A percentile compares a stretch with the other conserved stretches of the same genome.
phyloP scores from a whole-genome alignment of 2,888 invertebrate genomes.

The Aromia moschata region DNA sequence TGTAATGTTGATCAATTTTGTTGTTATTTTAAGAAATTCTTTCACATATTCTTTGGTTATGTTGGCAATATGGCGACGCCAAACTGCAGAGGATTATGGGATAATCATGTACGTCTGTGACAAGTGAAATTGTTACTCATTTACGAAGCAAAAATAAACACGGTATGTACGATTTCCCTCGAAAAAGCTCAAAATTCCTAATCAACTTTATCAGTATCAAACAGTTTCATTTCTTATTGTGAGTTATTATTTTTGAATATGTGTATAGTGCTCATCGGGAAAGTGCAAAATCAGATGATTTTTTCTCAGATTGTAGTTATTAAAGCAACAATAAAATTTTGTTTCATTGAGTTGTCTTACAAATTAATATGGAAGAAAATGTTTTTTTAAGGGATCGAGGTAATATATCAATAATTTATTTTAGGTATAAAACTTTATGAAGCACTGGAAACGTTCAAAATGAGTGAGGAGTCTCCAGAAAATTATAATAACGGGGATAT shows the following conservation, averaged over 20 bases:
- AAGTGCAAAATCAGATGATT: conserved; percentile 20
- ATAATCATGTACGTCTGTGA: conserved; percentile 61
- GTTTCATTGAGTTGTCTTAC: not conserved
- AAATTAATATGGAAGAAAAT: no score
- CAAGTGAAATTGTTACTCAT: conserved; percentile 58
- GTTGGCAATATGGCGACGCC: conserved; percentile 61
- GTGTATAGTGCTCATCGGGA: conserved; percentile 4
- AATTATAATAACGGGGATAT: conserved; percentile 78
- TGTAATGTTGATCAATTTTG: not conserved
- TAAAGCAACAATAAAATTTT: conserved; percentile 11
- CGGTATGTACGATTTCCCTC: conserved; percentile 29
- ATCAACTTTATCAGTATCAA: not conserved
- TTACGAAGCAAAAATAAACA: conserved; percentile 53
- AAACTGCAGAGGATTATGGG: conserved; percentile 60
- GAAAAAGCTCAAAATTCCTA: not conserved
- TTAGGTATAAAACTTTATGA: conserved; percentile 16
- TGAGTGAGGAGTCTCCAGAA: conserved; percentile 77
- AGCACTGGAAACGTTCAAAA: conserved; percentile 54
- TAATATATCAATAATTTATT: not conserved
- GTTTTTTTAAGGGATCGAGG: no score
- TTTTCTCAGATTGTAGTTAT: conserved; percentile 31
- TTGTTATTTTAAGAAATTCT: not conserved
- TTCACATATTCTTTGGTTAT: conserved; percentile 15
- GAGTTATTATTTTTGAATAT: not conserved
- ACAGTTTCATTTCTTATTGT: not conserved